Evolutionary conservation across 2,113 vertebrate genomes (phyloP).

Genomic region (Eidolon helvum): DNA sequence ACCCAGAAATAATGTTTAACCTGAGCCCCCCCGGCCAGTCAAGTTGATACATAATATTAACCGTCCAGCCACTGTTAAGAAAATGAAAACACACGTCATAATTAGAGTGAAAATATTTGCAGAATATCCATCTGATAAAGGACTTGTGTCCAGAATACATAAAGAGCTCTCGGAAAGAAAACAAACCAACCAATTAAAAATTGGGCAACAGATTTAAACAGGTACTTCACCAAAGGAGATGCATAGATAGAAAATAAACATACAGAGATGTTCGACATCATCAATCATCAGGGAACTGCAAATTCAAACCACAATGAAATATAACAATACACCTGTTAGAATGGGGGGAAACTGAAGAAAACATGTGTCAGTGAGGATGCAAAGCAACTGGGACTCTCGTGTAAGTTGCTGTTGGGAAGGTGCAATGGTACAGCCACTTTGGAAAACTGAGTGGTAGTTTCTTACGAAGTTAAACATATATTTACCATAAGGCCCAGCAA

Average conservation of each 20-base stretch:
- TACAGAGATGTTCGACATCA: not conserved
- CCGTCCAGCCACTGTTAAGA: not conserved
- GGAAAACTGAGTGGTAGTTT: not conserved
- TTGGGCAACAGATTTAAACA: not conserved
- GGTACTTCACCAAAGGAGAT: not conserved
- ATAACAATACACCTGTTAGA: not conserved
- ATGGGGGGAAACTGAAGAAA: not conserved
- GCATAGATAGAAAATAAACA: not conserved
- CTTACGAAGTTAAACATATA: not conserved
- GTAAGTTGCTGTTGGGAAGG: not conserved
- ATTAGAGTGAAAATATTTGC: not conserved
- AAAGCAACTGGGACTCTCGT: not conserved
- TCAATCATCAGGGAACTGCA: not conserved
- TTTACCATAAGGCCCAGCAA: not conserved
- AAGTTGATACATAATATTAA: not conserved
- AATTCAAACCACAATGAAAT: not conserved
- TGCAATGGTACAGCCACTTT: not conserved
- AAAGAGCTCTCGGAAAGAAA: not conserved
- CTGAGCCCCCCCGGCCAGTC: not conserved
- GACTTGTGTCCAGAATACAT: not conserved
- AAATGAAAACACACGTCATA: not conserved
- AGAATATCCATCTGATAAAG: not conserved
- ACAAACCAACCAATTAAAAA: not conserved
- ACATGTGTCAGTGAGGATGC: not conserved
- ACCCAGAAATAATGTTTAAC: not conserved